Evolutionary conservation across 92 coral and sea anemone species (phyloP), one percentile per base, ranked within the genome.

Genomic region (Parazoanthus atlanticus): DNA sequence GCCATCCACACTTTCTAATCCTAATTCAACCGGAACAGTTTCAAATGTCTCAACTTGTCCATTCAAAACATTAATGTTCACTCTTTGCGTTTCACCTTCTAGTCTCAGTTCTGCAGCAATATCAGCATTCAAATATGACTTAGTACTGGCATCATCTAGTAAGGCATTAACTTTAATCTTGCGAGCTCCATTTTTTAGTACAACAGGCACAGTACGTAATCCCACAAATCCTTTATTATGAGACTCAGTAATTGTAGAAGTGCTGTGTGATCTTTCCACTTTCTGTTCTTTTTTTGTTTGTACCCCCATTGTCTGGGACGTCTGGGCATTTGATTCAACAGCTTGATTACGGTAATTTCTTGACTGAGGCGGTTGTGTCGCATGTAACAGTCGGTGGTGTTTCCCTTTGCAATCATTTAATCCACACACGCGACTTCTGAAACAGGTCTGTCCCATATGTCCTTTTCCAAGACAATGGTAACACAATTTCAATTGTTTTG

Each of bases 11-110:
- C 93, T 90, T 86, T 93, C 92, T 86, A n/a, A n/a, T n/a, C n/a
- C n/a, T n/a, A n/a, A n/a, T n/a, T n/a, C n/a, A n/a, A n/a, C n/a
- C n/a, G n/a, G n/a, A n/a, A n/a, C n/a, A n/a, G n/a, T n/a, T n/a
- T n/a, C n/a, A n/a, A n/a, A n/a, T n/a, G n/a, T n/a, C 66, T 88
- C 90, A 29, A 87, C 92, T 49, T 84, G 88, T n/a, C 93, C 94
- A 86, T 91, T 92, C n/a, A 91, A 66, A 34, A 91, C 96, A 74
- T 86, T 94, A 28, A 94, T 91, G 26, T 89, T 80, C 31, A 89
- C 90, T 58, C 86, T 88, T 30, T 84, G 81, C 25, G 81, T 76
- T 84, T 49, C 74, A 52, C 93, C 90, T 58, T 88, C 92, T 58
- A 92, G 90, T 38, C 94, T 90, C 61, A 89, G 90, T 78, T 87